Base-by-base conservation (phyloP, 2,797 vertebrate genomes). In the Phylloscopus collybita region DNA sequence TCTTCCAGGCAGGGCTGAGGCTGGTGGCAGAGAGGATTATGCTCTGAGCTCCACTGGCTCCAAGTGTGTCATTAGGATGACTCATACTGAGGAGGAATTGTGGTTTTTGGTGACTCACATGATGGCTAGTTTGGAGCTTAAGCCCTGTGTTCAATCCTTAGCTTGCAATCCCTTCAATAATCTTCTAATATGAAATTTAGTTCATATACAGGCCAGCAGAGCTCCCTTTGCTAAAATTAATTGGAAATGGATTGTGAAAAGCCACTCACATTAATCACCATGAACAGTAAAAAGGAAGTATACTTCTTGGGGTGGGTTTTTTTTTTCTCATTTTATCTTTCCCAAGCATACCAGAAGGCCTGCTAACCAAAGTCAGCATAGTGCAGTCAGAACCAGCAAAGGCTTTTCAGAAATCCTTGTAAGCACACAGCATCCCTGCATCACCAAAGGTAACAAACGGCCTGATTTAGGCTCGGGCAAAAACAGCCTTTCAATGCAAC, bases 181-280 rank as follows among this genome's bases (percentile, higher is more conserved):
- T 96, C 80, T 90, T 91, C 93, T 94, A 86, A 88, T 93, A 88
- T 10, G 40, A 94, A 91, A 82, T 95, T 96, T 76, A 95, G 94
- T 85, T 95, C 88, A 84, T 47, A 92, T 10, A 87, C 73, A 61
- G 66, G 86, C 65, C 73, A 83, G 54, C 62, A 93, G 86, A 90
- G 61, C 86, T 96, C 67, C 59, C 69, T 83, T 59, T 56, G 3
- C 57, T 80, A 17, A 96, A 93, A 94, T 88, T 96, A 96, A 92
- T 93, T 94, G 93, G 87, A 95, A 89, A 85, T 44, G 74, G 86
- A 76, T 86, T 92, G 86, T 86, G 75, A 81, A 91, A 94, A 96
- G 80, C 78, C 67, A 80, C 30, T 93, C 38, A 61, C 49, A 73
- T 96, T 95, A 96, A 95, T 94, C 93, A 95, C 61, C 3, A 3